These are phyloP conservation scores for Mastomys coucha DNA, from an alignment of 2,113 vertebrate species.

Conservation along the genomic window DNA sequence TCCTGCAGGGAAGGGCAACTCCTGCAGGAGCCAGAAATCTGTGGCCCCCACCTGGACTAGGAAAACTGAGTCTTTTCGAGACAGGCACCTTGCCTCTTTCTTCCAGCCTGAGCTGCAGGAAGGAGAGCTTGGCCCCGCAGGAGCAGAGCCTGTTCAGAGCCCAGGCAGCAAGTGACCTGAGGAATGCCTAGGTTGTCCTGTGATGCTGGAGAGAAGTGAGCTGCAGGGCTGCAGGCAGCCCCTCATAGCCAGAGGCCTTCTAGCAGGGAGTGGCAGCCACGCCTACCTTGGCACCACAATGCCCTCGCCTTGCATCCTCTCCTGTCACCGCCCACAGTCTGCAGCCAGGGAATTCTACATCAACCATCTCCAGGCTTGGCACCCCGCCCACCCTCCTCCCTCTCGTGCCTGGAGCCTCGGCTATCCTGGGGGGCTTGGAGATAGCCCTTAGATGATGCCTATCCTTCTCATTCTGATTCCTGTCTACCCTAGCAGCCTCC, in stretches of 20 bases:
- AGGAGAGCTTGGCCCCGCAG: not conserved
- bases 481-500: not conserved
- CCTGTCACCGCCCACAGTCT: not conserved
- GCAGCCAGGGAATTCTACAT: too few relatives aligned
- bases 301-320: not conserved
- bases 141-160: not conserved
- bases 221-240: not conserved
- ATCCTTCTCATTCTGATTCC: too few relatives aligned
- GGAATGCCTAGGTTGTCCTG: not conserved
- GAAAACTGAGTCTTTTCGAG: not conserved
- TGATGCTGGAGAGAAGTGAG: not conserved
- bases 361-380: not conserved
- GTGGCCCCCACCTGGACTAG: not conserved
- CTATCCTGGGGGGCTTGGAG: not conserved
- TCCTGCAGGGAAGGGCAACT: not conserved
- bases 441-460: not conserved
- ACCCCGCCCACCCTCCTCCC: fast-evolving
- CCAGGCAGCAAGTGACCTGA: not conserved
- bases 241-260: too few relatives aligned
- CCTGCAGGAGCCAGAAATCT: not conserved
- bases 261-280: not conserved
- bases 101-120: not conserved
- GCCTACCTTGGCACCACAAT: not conserved
- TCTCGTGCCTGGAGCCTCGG: not conserved
- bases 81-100: too few relatives aligned